These are phyloP conservation scores for Epistrophella euchroma DNA, from an alignment of 2,888 invertebrate genomes.

Conservation along the genomic window DNA sequence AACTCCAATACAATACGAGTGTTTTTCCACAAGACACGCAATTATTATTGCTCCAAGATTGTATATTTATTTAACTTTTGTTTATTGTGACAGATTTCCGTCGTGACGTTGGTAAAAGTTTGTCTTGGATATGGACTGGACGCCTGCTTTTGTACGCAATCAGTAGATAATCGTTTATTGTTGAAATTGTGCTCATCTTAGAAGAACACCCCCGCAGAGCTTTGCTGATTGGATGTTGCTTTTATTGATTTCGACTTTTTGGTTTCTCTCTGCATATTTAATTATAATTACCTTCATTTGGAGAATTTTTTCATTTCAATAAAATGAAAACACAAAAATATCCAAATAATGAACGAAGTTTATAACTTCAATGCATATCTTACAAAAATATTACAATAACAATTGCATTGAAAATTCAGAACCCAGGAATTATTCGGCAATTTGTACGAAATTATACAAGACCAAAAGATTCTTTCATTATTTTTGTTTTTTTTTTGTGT, in stretches of 20 bases:
- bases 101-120: neutral
- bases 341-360: neutral
- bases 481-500: conserved; percentile 28
- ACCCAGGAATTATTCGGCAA: conserved; percentile 54
- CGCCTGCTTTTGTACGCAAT: conserved; percentile 11
- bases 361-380: conserved; percentile 31
- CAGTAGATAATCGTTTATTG: neutral
- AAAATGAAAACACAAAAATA: neutral
- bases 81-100: conserved; percentile 1
- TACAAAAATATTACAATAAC: conserved; percentile 48
- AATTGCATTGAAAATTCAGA: conserved; percentile 52
- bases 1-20: neutral
- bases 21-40: neutral
- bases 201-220: neutral
- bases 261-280: neutral
- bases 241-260: neutral
- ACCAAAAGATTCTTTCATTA: conserved; percentile 57
- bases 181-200: neutral
- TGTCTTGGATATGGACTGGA: too few relatives aligned
- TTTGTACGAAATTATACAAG: conserved; percentile 61
- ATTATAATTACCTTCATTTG: conserved; percentile 2
- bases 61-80: neutral
- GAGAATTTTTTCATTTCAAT: neutral
- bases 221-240: neutral
- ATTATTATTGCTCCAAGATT: neutral